These are phyloP conservation scores for Pantherophis vulpinus DNA, from an alignment of 2,797 vertebrate genomes.

Conservation along the genomic window DNA sequence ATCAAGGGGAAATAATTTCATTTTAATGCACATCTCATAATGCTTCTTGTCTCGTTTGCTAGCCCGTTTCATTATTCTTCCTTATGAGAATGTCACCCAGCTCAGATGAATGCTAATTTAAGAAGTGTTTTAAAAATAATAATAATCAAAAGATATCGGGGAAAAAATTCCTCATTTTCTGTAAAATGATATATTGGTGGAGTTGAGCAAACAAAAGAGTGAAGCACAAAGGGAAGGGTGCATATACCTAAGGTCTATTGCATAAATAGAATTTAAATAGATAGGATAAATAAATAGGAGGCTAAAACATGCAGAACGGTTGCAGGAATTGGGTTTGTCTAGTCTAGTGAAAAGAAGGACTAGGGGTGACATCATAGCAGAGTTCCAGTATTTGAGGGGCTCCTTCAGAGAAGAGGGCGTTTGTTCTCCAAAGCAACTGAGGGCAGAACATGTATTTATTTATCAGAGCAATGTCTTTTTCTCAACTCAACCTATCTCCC, in stretches of 20 bases:
- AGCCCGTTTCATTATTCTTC: not conserved
- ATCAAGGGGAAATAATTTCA: not conserved
- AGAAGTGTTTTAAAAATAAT: not conserved
- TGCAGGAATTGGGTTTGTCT: not conserved
- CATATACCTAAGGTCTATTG: not conserved
- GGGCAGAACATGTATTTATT: not conserved
- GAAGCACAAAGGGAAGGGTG: not conserved
- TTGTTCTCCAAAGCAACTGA: not conserved
- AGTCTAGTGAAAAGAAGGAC: not conserved
- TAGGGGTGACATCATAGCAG: not conserved
- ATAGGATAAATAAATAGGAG: not conserved
- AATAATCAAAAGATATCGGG: not conserved
- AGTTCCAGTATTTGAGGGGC: not conserved
- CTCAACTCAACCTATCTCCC: too few species aligned
- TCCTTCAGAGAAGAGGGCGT: not conserved
- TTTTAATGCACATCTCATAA: not conserved
- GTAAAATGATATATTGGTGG: not conserved
- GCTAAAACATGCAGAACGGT: not conserved
- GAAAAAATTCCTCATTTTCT: not conserved
- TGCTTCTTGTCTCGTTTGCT: not conserved
- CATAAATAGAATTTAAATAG: not conserved
- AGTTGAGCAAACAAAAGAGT: not conserved
- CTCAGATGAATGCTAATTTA: not conserved
- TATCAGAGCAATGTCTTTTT: too few species aligned
- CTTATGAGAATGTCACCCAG: not conserved